Base-by-base conservation (phyloP, 2,888 invertebrate genomes). In the Himalopsyche japonica region DNA sequence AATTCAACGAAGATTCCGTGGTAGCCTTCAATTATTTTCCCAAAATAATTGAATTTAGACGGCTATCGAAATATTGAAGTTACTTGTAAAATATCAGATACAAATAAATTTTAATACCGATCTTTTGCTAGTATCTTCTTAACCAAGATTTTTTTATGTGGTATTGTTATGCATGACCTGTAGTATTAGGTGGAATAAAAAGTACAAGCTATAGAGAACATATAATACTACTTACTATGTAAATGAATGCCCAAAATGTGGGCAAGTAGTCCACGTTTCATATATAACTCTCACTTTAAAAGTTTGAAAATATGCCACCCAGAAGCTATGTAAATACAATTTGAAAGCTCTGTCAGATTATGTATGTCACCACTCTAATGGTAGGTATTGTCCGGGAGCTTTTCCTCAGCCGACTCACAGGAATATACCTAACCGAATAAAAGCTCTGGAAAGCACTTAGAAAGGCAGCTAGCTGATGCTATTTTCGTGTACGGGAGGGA, bases 401-500 rank as follows among this genome's bases (percentile, higher is more conserved):
- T 70, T 70, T 70, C 70, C 70, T 70, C 70, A 70, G 30, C 70
- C 4, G 70, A 27, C 24, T 24, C 20, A 30, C 70, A 30, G 70
- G 27, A 70, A 70, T 20, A 27, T 70, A 70, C 70, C 70, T 70
- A 70, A 70, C 70, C 30, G 70, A 70, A 70, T 70, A 34, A 76
- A 83, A 76, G 49, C 34, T 80, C 80, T 32, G 76, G 24, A 48
- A 76, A 32, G 49, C 37, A 81, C 79, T 81, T 47, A 76, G 43
- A 48, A 89, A 24, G 79, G 78, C 80, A 83, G 82, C 80, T 84
- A 82, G 57, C 81, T 81, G 81, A 86, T 86, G 86, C 86, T 79
- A 80, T 86, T 86, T 86, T 84, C 86, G 78, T 86, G 86, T 86
- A 78, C 24, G 78, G 81, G 48, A 81, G 78, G 84, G 80, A 84